Evolutionary conservation across 2,888 invertebrate species (phyloP), one percentile per base, ranked within the genome.

Genomic region (Ochlodes sylvanus): DNA sequence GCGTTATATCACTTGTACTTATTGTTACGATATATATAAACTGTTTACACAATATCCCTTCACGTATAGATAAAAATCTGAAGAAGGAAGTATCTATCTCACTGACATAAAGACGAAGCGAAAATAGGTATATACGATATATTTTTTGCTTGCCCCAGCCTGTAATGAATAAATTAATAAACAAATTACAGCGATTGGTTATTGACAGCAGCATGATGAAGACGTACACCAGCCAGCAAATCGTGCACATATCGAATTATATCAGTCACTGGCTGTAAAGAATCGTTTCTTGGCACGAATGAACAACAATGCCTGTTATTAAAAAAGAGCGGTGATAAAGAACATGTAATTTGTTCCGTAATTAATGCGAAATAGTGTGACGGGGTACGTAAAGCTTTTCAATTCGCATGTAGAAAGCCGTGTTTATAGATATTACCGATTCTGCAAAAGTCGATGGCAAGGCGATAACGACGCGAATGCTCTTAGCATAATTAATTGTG

Each of bases 241-340:
- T 85, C 89, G 84, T 87, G 89, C 78, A 82, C 82, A 81, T 84
- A 85, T 84, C 86, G 88, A 89, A 90, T 92, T 92, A 91, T 90
- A 90, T 87, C 90, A 90, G 82, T 84, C 88, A 86, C 84, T 82
- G 89, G 85, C 86, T 89, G 88, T 88, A 90, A 83, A 88, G 85
- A 92, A 92, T 91, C 87, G 90, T 82, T 88, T 76, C 89, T 89
- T 90, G 78, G 83, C 92, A 92, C 90, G 92, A 91, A 92, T 85
- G 87, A 79, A 87, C 84, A 89, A 90, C 90, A 89, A 87, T 88
- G 88, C 84, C 86, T 91, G 90, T 90, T 90, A 92, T 92, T 91
- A 91, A 87, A 90, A 87, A 87, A 84, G 85, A 83, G 82, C 80
- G 85, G 87, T 87, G 88, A 90, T 92, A 89, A 89, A 88, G 82